Evolutionary conservation across 2,797 vertebrate species (phyloP).

Genomic region (Moxostoma hubbsi): DNA sequence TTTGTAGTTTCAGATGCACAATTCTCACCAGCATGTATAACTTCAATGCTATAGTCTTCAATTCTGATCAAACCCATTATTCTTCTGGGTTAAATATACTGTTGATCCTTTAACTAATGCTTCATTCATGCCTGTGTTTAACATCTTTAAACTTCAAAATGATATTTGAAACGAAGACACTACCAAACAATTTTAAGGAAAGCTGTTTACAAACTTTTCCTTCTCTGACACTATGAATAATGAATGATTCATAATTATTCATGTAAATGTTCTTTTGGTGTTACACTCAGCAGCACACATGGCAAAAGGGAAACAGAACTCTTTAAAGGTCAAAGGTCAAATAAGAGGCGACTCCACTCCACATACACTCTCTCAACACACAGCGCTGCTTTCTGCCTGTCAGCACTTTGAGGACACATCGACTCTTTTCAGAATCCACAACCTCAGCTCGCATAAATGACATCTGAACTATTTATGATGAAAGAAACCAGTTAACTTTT

Average conservation of each 20-base stretch:
- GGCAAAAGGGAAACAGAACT: background rate
- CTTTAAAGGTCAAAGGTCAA: constrained; percentile 49
- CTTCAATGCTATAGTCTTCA: too few species aligned
- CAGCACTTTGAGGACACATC: constrained; percentile 36
- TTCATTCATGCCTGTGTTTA: background rate
- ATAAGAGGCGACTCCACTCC: constrained; percentile 34
- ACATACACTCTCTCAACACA: constrained; percentile 33
- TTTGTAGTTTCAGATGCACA: background rate
- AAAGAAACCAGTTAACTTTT: constrained; percentile 13
- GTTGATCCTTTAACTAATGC: background rate
- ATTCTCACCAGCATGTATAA: background rate
- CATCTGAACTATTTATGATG: constrained; percentile 25
- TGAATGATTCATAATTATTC: too few species aligned
- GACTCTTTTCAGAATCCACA: constrained; percentile 11
- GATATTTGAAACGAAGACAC: background rate
- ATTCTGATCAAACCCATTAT: too few species aligned
- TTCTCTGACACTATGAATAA: too few species aligned
- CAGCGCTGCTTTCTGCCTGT: constrained; percentile 11
- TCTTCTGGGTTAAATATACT: background rate
- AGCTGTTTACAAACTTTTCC: background rate
- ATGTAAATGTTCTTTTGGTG: too few species aligned
- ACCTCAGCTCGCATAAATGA: constrained; percentile 30
- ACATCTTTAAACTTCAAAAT: background rate
- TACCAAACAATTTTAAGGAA: too few species aligned
- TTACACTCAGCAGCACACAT: too few species aligned